phyloP scores from a whole-genome alignment of 2,113 vertebrate genomes.

The Columbina picui region DNA sequence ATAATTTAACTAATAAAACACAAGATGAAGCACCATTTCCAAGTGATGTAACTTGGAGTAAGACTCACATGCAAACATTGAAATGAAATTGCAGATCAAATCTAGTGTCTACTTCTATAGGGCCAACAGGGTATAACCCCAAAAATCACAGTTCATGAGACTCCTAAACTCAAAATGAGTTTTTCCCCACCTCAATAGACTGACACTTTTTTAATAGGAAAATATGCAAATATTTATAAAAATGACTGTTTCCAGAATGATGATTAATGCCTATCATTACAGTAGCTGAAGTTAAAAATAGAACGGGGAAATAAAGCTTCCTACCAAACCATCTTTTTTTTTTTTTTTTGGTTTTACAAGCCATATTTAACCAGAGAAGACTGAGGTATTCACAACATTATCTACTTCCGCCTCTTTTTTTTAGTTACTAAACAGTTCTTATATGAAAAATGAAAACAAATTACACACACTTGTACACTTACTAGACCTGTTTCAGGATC shows the following conservation, averaged over 20 bases:
- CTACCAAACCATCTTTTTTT: background rate
- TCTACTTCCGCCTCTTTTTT: background rate
- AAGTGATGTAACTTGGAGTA: background rate
- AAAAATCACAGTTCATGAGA: background rate
- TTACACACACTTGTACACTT: background rate
- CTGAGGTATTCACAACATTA: background rate
- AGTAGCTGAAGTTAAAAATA: conserved; percentile 39
- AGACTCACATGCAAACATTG: background rate
- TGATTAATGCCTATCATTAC: conserved; percentile 29
- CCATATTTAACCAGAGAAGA: background rate
- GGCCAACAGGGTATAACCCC: background rate
- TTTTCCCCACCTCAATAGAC: background rate
- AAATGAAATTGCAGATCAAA: background rate
- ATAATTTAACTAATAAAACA: background rate
- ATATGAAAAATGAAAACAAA: background rate
- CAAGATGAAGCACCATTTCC: background rate
- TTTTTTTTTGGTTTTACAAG: background rate
- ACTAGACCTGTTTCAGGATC: background rate
- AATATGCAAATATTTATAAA: conserved; percentile 28
- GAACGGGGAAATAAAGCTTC: conserved; percentile 40
- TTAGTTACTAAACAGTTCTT: background rate
- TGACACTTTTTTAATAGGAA: background rate
- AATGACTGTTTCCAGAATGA: background rate
- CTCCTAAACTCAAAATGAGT: background rate
- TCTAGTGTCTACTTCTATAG: background rate